phyloP scores from a whole-genome alignment of 2,113 vertebrate genomes.

The Chlamydotis undulata region DNA sequence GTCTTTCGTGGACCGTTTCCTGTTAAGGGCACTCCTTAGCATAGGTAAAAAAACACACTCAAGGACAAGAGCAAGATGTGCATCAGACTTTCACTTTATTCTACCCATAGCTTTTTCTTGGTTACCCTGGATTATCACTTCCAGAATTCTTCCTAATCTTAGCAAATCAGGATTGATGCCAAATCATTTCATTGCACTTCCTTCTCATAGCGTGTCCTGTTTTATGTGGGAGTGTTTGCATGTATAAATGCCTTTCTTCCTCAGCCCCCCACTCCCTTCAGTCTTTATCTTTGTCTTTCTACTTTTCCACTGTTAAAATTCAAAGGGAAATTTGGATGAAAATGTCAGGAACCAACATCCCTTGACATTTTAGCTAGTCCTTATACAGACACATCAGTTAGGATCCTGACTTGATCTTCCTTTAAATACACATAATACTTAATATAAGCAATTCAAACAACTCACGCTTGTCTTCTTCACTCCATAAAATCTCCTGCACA shows the following conservation, averaged over 20 bases:
- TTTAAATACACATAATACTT: background rate
- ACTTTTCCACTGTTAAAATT: background rate
- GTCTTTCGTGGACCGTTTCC: background rate
- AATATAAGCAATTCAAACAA: background rate
- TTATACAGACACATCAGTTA: background rate
- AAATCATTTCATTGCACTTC: background rate
- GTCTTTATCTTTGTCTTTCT: background rate
- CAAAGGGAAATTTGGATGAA: background rate
- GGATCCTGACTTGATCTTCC: background rate
- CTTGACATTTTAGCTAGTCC: background rate
- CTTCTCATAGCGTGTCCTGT: background rate
- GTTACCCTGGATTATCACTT: background rate
- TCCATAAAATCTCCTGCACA: background rate
- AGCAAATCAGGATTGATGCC: background rate
- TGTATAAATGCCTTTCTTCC: background rate
- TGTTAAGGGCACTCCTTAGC: background rate
- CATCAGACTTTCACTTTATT: background rate
- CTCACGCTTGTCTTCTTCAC: background rate
- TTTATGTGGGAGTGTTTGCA: background rate
- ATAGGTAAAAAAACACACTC: background rate
- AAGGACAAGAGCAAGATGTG: background rate
- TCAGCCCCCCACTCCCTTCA: rapidly evolving
- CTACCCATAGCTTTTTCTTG: background rate
- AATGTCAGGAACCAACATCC: background rate
- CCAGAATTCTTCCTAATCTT: background rate